phyloP scores from a whole-genome alignment of 1,140 invertebrate genomes.

The Pseudachorutes palmiensis region DNA sequence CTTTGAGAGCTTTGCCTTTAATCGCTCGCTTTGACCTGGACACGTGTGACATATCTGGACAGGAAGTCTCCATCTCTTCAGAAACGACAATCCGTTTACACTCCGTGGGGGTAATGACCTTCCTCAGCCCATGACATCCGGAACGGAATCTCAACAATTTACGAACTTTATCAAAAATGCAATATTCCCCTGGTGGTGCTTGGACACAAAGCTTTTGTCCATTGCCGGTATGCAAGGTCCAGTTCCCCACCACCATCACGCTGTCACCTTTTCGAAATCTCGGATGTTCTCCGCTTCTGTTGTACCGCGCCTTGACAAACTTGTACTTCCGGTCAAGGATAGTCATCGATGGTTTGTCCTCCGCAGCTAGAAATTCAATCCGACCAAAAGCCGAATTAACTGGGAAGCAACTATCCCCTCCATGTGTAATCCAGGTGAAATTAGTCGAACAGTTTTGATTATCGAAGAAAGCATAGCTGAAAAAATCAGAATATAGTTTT shows the following conservation, averaged over 20 bases:
- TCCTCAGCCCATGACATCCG: neutral
- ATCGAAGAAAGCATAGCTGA: neutral
- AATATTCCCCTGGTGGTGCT: neutral
- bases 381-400: neutral
- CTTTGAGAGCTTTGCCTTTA: neutral
- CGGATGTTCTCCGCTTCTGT: neutral
- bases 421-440: neutral
- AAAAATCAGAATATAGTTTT: too few relatives aligned
- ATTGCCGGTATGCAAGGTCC: neutral
- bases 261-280: neutral
- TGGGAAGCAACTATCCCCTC: neutral
- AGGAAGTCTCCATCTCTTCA: too few relatives aligned
- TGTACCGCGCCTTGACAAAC: neutral
- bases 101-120: too few relatives aligned
- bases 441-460: neutral
- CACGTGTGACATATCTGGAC: neutral
- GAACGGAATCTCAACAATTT: neutral
- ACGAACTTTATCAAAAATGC: neutral
- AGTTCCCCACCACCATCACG: neutral
- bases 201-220: neutral
- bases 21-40: neutral
- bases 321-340: neutral
- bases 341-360: neutral
- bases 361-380: neutral
- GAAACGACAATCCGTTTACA: too few relatives aligned